These are phyloP conservation scores for Clupea harengus DNA, from an alignment of 2,113 vertebrate species.

Conservation along the genomic window DNA sequence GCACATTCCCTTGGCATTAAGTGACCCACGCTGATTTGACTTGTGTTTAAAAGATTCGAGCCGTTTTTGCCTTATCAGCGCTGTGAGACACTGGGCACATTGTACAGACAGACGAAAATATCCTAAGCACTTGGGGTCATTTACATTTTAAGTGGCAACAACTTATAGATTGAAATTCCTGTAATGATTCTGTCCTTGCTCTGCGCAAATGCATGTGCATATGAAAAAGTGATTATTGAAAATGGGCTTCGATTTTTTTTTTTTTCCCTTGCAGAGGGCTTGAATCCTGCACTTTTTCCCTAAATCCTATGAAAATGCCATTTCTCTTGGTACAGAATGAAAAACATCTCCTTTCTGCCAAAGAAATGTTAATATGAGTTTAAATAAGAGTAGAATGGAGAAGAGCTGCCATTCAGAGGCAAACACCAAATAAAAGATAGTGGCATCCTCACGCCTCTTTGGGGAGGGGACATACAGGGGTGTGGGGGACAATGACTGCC, in stretches of 20 bases:
- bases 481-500: slow-evolving; percentile 43
- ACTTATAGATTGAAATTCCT: slow-evolving; percentile 45
- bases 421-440: slow-evolving; percentile 11
- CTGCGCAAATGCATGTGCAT: slow-evolving; percentile 34
- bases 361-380: neutral
- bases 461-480: neutral
- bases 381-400: neutral
- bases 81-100: slow-evolving; percentile 25
- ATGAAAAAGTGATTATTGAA: slow-evolving; percentile 34
- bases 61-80: slow-evolving; percentile 40
- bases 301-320: neutral
- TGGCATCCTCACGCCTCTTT: neutral
- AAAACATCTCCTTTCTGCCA: neutral
- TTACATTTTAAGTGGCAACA: slow-evolving; percentile 60
- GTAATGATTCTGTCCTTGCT: slow-evolving; percentile 40
- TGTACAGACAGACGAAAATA: slow-evolving; percentile 47
- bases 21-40: slow-evolving; percentile 45
- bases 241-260: slow-evolving; percentile 30
- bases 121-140: slow-evolving; percentile 45
- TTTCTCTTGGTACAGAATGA: neutral
- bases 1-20: slow-evolving; percentile 34
- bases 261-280: neutral
- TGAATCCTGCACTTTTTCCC: slow-evolving; percentile 4
- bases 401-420: neutral
- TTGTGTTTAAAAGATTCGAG: slow-evolving; percentile 48